Percentiles rank a stretch among this genome's conserved stretches.
phyloP scores from a whole-genome alignment of 2,888 invertebrate genomes.

The Nebria brevicollis region DNA sequence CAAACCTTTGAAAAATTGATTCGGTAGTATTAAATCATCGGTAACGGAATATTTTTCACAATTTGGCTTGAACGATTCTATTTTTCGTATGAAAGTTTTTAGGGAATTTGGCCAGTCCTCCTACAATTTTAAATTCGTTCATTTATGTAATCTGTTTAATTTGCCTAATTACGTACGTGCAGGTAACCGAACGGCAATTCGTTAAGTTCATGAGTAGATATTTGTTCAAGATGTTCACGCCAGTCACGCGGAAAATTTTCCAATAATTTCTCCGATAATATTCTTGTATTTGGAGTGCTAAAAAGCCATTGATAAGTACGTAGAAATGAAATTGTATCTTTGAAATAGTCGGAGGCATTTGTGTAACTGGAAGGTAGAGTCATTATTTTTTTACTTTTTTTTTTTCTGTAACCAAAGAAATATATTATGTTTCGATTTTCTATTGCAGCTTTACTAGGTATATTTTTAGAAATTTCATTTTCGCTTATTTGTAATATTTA shows the following conservation, averaged over 20 bases:
- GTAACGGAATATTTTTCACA: background rate
- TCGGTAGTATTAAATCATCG: conserved; percentile 50
- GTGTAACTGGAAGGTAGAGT: conserved; percentile 56
- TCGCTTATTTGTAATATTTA: no score
- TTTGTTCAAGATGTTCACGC: conserved; percentile 61
- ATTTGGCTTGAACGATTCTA: conserved; percentile 57
- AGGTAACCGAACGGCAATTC: conserved; percentile 59
- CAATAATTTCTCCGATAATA: conserved; percentile 68
- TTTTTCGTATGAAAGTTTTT: conserved; percentile 59
- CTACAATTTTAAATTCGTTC: conserved; percentile 54
- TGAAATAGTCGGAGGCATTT: conserved; percentile 65
- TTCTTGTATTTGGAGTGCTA: conserved; percentile 72
- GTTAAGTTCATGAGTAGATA: conserved; percentile 64
- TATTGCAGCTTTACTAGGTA: background rate
- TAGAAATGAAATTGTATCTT: conserved; percentile 68
- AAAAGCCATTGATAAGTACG: conserved; percentile 71
- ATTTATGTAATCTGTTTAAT: background rate
- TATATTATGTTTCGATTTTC: background rate
- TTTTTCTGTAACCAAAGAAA: background rate
- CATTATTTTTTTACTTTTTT: conserved; percentile 55
- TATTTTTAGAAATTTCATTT: no score
- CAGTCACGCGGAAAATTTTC: conserved; percentile 68
- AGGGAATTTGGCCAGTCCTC: conserved; percentile 61
- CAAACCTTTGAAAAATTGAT: conserved; percentile 60
- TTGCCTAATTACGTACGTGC: conserved; percentile 51